Conservation (phyloP, 2,113 vertebrate species). For the Aphyosemion australe region DNA sequence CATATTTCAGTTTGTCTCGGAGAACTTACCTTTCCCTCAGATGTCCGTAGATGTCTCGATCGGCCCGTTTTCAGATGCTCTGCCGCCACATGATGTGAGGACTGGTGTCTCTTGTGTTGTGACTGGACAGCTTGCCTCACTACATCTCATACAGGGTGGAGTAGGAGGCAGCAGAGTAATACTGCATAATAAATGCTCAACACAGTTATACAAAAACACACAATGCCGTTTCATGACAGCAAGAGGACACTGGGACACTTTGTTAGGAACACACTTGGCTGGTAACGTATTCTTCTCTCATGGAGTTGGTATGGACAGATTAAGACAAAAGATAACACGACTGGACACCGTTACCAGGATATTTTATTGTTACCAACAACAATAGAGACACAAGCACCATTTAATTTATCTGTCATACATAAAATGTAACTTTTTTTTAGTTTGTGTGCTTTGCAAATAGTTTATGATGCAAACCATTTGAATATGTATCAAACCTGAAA, state of each 20-base stretch:
- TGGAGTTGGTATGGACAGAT: neutral
- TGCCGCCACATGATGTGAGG: slow-evolving; percentile 16
- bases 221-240: slow-evolving; percentile 32
- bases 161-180: slow-evolving; percentile 62
- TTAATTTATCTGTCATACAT: no score
- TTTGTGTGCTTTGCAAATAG: no score
- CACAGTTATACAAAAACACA: slow-evolving; percentile 43
- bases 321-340: neutral
- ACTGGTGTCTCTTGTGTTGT: slow-evolving; percentile 32
- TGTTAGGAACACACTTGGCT: slow-evolving; percentile 44
- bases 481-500: no score
- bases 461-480: no score
- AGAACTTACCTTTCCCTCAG: slow-evolving; percentile 43
- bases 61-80: neutral
- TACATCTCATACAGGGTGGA: slow-evolving; percentile 35
- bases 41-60: neutral
- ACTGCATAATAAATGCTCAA: slow-evolving; percentile 54
- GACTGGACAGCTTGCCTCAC: slow-evolving; percentile 58
- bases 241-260: slow-evolving; percentile 61
- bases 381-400: no score
- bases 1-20: neutral
- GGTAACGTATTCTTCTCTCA: slow-evolving; percentile 20
- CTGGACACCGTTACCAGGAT: no score
- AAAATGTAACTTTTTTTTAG: no score
- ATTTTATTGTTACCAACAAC: no score